phyloP scores from a whole-genome alignment of 35 echinoderm and acorn worm genomes.

The Holothuria glaberrima region DNA sequence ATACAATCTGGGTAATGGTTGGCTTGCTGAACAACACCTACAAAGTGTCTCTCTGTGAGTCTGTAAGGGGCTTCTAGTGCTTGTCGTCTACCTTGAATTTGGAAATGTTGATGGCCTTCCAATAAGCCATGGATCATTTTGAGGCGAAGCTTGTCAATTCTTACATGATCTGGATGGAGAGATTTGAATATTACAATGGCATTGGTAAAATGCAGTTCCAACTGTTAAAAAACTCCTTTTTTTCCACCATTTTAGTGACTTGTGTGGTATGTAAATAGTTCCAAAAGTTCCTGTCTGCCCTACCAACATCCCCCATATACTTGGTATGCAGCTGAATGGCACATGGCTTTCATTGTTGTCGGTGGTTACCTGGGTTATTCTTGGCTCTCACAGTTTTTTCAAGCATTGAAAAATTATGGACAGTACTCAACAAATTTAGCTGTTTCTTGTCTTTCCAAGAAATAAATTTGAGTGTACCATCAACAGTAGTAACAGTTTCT shows the following conservation, averaged over 20 bases:
- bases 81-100: constrained; percentile 20
- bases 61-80: background rate
- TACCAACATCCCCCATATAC: constrained; percentile 16
- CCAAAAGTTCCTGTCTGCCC: constrained; percentile 21
- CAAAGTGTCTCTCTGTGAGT: constrained; percentile 37
- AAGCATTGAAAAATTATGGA: constrained; percentile 34
- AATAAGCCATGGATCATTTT: background rate
- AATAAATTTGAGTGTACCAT: constrained; percentile 24
- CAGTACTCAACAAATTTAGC: constrained; percentile 10
- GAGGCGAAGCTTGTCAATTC: background rate
- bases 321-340: constrained; percentile 20
- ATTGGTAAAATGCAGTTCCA: constrained; percentile 29
- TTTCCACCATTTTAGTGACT: constrained; percentile 43
- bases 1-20: constrained; percentile 22
- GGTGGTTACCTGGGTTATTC: background rate
- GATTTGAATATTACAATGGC: constrained; percentile 32
- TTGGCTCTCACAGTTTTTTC: constrained; percentile 28
- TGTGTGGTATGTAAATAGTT: constrained; percentile 28
- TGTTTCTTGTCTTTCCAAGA: constrained; percentile 28
- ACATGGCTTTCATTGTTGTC: constrained; percentile 4
- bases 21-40: background rate
- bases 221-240: constrained; percentile 5
- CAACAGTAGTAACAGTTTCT: constrained; percentile 4
- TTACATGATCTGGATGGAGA: background rate
- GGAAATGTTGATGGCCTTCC: background rate